Base-by-base conservation (phyloP, 1,140 invertebrate species). In the Bursaphelenchus mucronatus region DNA sequence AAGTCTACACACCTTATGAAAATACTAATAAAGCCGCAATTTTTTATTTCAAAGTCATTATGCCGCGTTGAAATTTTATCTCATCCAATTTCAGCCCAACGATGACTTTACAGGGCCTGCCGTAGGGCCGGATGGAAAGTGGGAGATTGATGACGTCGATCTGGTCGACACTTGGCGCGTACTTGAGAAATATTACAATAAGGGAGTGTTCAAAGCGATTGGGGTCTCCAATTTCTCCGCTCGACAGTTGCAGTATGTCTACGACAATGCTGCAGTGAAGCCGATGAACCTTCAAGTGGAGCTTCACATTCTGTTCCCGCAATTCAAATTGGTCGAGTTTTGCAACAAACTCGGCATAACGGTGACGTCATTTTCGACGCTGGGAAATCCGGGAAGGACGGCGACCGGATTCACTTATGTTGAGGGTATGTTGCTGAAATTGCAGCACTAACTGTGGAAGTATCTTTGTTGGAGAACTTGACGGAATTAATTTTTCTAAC, bases 171-270 rank as follows among this genome's bases (percentile, higher is more conserved):
- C 69, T 11, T 77, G 75, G 76, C 50, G 61, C 3, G 52, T n/a
- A 41, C 47, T 83, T 65, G 83, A 84, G 66, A 63, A 74, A 5
- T 51, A 70, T 41, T 81, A 83, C 30, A 59, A 79, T 3, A n/a
- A 52, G 13, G 83, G 82, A 21, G 66, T 82, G n/a, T 64, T 80
- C 9, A 82, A 74, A 61, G 67, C 74, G 9, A 83, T 85, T 58
- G 83, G 83, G 8, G 63, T 85, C 13, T 83, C 80, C 44, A 84
- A 84, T 71, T 83, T 82, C 58, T 80, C 70, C 58, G 57, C 41
- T 9, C 59, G 76, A 30, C 82, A 83, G 62, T 10, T 70, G 21
- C 70, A 70, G 49, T 62, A 68, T n/a, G n/a, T 70, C 15, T 70
- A 70, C 45, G 65, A 73, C 56, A 8, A 69, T 39, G 69, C 69